Conservation (phyloP, 2,888 invertebrate species). For the Dysmachus trigonus region DNA sequence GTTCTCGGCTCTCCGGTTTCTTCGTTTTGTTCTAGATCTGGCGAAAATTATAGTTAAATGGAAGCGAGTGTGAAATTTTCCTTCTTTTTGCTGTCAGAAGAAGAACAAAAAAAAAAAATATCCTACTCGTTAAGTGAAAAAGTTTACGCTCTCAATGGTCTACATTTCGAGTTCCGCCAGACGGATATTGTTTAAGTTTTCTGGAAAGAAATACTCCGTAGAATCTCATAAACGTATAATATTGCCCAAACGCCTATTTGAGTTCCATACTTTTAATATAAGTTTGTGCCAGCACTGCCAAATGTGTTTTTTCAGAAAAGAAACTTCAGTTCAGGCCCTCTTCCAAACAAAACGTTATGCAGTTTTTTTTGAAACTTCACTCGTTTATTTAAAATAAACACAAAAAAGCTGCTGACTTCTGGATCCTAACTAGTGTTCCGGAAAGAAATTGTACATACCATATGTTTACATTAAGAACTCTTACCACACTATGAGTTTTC, state of each 20-base stretch:
- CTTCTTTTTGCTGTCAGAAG: not conserved
- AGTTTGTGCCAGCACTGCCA: not conserved
- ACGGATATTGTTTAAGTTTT: not conserved
- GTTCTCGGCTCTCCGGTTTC: not conserved
- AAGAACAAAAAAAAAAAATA: too few species aligned
- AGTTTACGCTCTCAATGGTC: not conserved
- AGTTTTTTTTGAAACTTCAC: not conserved
- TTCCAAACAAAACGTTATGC: not conserved
- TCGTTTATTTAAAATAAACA: not conserved
- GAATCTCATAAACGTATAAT: not conserved
- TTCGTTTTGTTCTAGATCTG: not conserved
- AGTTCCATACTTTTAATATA: not conserved
- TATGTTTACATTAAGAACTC: not conserved
- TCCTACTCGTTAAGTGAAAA: slow-evolving; percentile 22
- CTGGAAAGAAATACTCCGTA: not conserved
- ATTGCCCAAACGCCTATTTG: not conserved
- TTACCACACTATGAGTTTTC: not conserved
- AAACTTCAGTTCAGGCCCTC: not conserved
- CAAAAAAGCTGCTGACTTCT: not conserved
- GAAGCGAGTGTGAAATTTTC: not conserved
- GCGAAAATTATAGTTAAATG: slow-evolving; percentile 14
- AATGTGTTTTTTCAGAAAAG: not conserved
- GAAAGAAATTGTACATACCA: not conserved
- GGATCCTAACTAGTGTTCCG: not conserved
- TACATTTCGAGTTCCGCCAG: not conserved